phyloP scores from a whole-genome alignment of 2,113 vertebrate species.

The Crotophaga sulcirostris region DNA sequence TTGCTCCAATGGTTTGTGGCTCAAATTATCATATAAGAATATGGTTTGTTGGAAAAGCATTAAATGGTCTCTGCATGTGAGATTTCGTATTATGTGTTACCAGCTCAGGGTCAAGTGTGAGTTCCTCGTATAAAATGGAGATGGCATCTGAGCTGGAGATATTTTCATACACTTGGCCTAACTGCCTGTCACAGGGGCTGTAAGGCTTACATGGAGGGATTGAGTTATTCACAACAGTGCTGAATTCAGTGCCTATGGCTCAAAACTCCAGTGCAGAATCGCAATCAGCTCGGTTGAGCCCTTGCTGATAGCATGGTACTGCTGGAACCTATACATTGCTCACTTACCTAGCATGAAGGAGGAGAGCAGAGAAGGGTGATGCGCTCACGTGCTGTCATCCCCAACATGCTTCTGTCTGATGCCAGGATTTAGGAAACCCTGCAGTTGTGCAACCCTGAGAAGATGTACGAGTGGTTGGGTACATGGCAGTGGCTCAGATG shows the following conservation, averaged over 20 bases:
- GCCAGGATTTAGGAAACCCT: background rate
- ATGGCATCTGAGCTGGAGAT: background rate
- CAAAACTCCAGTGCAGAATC: background rate
- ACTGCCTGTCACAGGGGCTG: accelerated
- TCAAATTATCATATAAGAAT: background rate
- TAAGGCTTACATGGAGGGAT: background rate
- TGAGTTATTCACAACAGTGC: background rate
- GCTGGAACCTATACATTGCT: background rate
- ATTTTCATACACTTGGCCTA: background rate
- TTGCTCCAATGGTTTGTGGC: conserved; percentile 2
- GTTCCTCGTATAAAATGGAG: background rate
- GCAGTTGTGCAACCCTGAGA: background rate
- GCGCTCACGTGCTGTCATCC: background rate
- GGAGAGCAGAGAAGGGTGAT: background rate
- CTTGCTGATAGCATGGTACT: background rate
- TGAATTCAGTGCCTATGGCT: background rate
- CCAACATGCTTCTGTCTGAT: background rate
- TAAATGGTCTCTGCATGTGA: background rate
- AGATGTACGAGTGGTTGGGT: accelerated
- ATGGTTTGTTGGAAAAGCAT: background rate
- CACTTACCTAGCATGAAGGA: background rate
- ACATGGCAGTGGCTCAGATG: background rate
- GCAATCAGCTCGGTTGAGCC: accelerated
- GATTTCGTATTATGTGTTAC: background rate
- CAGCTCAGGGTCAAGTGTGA: background rate